Percentiles rank a stretch among this genome's conserved stretches.
Evolutionary conservation across 2,888 invertebrate species (phyloP).

Genomic region (Aleiodes testaceus): DNA sequence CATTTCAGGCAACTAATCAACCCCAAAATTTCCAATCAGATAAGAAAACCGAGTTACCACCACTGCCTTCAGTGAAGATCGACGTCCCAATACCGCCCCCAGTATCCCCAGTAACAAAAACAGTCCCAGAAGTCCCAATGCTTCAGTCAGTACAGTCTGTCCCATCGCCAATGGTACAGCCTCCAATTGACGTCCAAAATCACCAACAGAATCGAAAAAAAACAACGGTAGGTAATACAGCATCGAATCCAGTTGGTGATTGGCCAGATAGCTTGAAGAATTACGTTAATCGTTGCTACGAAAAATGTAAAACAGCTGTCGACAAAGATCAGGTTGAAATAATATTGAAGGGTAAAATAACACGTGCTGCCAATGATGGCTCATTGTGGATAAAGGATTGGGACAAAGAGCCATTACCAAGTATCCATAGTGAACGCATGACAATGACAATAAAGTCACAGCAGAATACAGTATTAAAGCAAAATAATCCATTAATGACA

Average conservation of each 20-base stretch:
- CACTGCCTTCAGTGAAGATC: slow-evolving; percentile 74
- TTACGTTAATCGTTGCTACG: slow-evolving; percentile 94
- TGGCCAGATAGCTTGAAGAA: slow-evolving; percentile 88
- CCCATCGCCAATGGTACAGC: slow-evolving; percentile 60
- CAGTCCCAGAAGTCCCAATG: slow-evolving; percentile 73
- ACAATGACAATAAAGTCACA: slow-evolving; percentile 79
- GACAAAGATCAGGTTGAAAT: slow-evolving; percentile 97
- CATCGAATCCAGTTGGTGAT: slow-evolving; percentile 77
- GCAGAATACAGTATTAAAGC: slow-evolving; percentile 69
- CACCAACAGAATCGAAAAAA: slow-evolving; percentile 51
- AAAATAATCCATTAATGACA: slow-evolving; percentile 56
- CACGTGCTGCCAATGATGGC: slow-evolving; percentile 90
- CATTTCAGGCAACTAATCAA: slow-evolving; percentile 65
- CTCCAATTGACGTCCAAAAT: slow-evolving; percentile 44
- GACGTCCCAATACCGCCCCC: slow-evolving; percentile 76
- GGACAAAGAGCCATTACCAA: slow-evolving; percentile 94
- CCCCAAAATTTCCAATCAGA: slow-evolving; percentile 44
- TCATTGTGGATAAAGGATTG: slow-evolving; percentile 94
- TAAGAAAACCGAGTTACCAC: slow-evolving; percentile 71
- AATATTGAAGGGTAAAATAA: slow-evolving; percentile 94
- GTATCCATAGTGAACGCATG: slow-evolving; percentile 86
- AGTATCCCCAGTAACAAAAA: slow-evolving; percentile 14
- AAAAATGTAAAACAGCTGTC: slow-evolving; percentile 88
- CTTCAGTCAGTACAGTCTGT: slow-evolving; percentile 70
- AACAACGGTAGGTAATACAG: slow-evolving; percentile 60